These are phyloP conservation scores for Plusia festucae DNA, from an alignment of 2,888 invertebrate species.

Conservation along the genomic window DNA sequence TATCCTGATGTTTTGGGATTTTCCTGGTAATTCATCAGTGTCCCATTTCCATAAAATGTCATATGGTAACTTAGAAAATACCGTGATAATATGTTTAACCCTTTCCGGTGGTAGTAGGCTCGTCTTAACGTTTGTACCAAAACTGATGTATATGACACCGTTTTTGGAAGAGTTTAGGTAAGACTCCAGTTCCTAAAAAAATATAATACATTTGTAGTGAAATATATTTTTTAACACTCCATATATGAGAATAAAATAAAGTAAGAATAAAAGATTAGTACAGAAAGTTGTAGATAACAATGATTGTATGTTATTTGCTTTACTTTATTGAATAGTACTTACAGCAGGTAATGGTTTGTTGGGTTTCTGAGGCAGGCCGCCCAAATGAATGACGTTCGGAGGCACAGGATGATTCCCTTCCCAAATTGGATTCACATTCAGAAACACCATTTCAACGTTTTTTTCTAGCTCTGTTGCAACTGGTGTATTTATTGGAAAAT, in stretches of 20 bases:
- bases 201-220: background rate
- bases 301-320: background rate
- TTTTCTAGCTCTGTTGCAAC: conserved; percentile 53
- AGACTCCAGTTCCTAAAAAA: conserved; percentile 70
- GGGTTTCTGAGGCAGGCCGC: conserved; percentile 77
- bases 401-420: conserved; percentile 73
- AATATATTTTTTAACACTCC: background rate
- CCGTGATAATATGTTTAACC: conserved; percentile 67
- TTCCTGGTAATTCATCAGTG: conserved; percentile 69
- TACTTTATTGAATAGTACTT: conserved; percentile 12
- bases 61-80: conserved; percentile 78
- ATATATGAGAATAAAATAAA: background rate
- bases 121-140: conserved; percentile 78
- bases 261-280: too few species aligned
- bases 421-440: conserved; percentile 77
- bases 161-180: conserved; percentile 75
- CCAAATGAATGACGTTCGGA: conserved; percentile 76
- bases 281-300: too few species aligned
- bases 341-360: conserved; percentile 77
- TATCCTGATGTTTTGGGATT: conserved; percentile 75
- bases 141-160: conserved; percentile 83
- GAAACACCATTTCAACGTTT: conserved; percentile 75
- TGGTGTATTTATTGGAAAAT: conserved; percentile 62
- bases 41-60: conserved; percentile 84
- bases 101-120: conserved; percentile 68